A percentile compares a stretch with the other conserved stretches of the same genome.
Evolutionary conservation across 2,888 invertebrate species (phyloP).

Genomic region (Actias luna): DNA sequence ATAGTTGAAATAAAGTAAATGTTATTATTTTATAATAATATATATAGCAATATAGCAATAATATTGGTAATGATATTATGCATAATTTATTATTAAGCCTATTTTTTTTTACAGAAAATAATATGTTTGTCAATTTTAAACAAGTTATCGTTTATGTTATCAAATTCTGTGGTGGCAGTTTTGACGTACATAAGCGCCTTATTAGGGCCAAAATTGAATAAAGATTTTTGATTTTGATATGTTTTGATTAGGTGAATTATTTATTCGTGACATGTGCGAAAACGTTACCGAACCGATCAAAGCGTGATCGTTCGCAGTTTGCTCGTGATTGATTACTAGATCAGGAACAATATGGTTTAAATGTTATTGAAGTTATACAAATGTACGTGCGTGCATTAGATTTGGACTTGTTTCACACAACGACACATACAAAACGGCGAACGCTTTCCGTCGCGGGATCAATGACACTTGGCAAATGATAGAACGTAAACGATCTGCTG

Average conservation of each 20-base stretch:
- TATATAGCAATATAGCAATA: too few relatives aligned
- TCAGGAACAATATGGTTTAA: neutral
- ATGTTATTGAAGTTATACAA: neutral
- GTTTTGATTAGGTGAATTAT: neutral
- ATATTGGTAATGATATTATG: too few relatives aligned
- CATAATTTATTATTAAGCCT: too few relatives aligned
- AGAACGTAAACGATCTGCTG: conserved; percentile 30
- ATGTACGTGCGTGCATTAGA: conserved; percentile 23
- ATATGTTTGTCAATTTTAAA: too few relatives aligned
- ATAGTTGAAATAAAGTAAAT: too few relatives aligned
- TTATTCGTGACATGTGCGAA: conserved; percentile 36
- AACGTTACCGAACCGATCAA: conserved; percentile 35
- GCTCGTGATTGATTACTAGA: conserved; percentile 20
- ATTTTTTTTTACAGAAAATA: too few relatives aligned
- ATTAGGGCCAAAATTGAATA: too few relatives aligned
- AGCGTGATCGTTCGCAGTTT: conserved; percentile 33
- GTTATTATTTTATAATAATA: too few relatives aligned
- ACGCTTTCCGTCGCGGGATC: conserved; percentile 42
- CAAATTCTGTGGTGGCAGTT: too few relatives aligned
- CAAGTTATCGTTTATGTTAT: too few relatives aligned
- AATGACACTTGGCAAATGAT: conserved; percentile 45
- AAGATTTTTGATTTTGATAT: too few relatives aligned
- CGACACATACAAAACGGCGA: conserved; percentile 36
- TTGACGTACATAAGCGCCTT: too few relatives aligned
- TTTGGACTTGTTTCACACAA: conserved; percentile 14